A percentile compares a stretch with the other conserved stretches of the same genome.
Conservation (phyloP, 2,888 invertebrate genomes). For the Sicus ferrugineus region DNA sequence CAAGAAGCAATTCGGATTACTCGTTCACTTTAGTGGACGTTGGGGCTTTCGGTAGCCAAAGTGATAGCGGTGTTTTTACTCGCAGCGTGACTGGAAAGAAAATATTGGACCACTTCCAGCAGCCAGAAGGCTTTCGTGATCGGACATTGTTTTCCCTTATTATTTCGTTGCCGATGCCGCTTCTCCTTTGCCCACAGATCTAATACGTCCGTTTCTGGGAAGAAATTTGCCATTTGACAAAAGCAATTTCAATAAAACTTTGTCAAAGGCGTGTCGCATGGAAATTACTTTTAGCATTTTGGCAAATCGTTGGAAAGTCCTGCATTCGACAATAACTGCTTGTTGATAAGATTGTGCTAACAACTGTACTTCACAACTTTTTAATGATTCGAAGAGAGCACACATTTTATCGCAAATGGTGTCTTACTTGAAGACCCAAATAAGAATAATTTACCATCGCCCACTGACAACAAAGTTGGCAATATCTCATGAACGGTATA, state of each 20-base stretch:
- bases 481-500: too few species aligned
- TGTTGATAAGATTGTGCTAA: constrained; percentile 1
- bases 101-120: neutral
- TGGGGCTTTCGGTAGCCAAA: neutral
- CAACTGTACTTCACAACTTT: constrained; percentile 11
- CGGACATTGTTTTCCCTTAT: constrained; percentile 2
- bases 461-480: too few species aligned
- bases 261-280: constrained; percentile 12
- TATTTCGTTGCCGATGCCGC: constrained; percentile 17
- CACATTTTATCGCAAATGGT: neutral
- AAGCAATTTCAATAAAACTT: neutral
- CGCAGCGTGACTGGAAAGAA: neutral
- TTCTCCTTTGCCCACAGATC: neutral
- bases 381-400: neutral
- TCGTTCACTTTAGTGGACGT: neutral
- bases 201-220: constrained; percentile 14
- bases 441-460: constrained; percentile 5
- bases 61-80: constrained; percentile 1
- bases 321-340: neutral
- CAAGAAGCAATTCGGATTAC: neutral
- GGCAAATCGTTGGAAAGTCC: neutral
- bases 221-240: neutral
- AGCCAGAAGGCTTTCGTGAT: neutral
- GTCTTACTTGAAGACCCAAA: neutral
- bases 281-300: constrained; percentile 6